Percentiles rank a stretch among this genome's conserved stretches.
Conservation (phyloP, 2,113 vertebrate species). For the Chamaea fasciata region DNA sequence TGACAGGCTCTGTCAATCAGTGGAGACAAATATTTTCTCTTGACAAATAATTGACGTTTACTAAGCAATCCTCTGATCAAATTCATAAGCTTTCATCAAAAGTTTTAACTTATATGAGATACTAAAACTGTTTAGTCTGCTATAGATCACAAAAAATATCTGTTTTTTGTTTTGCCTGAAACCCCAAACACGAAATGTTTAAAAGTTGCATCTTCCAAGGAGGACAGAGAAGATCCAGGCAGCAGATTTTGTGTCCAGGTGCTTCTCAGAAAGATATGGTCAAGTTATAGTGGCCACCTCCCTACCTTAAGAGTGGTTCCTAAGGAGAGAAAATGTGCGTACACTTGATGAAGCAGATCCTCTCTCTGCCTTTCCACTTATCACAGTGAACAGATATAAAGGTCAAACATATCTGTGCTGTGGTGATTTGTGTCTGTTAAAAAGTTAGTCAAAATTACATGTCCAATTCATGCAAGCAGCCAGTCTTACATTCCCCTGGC, state of each 20-base stretch:
- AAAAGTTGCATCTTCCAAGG: background rate
- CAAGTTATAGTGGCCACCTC: background rate
- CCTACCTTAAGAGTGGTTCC: background rate
- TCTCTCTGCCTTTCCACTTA: background rate
- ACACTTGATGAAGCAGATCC: background rate
- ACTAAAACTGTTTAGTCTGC: background rate
- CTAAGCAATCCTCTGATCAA: background rate
- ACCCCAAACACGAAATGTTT: background rate
- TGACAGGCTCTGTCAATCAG: background rate
- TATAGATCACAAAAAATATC: background rate
- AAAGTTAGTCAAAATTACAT: background rate
- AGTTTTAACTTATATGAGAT: background rate
- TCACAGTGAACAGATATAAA: background rate
- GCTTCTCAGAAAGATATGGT: background rate
- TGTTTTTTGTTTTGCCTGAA: background rate
- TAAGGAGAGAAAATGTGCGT: background rate
- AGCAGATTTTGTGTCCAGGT: background rate
- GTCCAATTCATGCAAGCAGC: background rate
- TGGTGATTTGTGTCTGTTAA: background rate
- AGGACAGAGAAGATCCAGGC: background rate
- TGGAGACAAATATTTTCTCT: background rate
- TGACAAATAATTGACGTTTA: background rate
- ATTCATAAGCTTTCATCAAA: background rate
- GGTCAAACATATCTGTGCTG: background rate
- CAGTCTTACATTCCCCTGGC: background rate